Evolutionary conservation across 2,888 invertebrate genomes (phyloP).

Genomic region (Drosophila nigricruria): DNA sequence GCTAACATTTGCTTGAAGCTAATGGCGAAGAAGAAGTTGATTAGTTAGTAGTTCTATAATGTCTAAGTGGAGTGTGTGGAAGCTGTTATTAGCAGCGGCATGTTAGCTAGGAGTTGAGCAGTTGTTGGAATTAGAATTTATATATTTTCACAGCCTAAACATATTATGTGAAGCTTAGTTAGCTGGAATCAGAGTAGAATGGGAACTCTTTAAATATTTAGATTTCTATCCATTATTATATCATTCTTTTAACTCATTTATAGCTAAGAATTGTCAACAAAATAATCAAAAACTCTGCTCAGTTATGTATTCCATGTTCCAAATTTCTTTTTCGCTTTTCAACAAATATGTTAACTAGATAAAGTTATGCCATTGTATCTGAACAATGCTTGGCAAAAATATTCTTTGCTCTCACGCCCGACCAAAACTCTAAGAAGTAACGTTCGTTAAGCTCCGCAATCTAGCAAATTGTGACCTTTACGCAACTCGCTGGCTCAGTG

Average conservation of each 20-base stretch:
- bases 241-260: too few relatives aligned
- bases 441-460: conserved; percentile 8
- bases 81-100: conserved; percentile 7
- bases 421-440: not conserved
- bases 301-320: not conserved
- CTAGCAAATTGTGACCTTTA: conserved; percentile 45
- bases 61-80: not conserved
- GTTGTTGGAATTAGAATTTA: not conserved
- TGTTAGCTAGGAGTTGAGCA: not conserved
- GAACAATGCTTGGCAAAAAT: not conserved
- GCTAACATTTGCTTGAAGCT: not conserved
- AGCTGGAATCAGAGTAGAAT: too few relatives aligned
- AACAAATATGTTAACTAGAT: not conserved
- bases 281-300: not conserved
- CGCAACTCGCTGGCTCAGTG: conserved; percentile 16
- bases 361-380: conserved; percentile 1
- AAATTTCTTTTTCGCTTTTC: not conserved
- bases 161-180: too few relatives aligned
- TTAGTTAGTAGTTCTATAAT: conserved; percentile 8
- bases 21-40: not conserved
- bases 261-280: not conserved
- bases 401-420: not conserved
- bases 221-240: not conserved
- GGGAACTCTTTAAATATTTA: not conserved
- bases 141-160: too few relatives aligned